A percentile compares a stretch with the other conserved stretches of the same genome.
Conservation (phyloP, 2,113 vertebrate species). For the Vidua chalybeata region DNA sequence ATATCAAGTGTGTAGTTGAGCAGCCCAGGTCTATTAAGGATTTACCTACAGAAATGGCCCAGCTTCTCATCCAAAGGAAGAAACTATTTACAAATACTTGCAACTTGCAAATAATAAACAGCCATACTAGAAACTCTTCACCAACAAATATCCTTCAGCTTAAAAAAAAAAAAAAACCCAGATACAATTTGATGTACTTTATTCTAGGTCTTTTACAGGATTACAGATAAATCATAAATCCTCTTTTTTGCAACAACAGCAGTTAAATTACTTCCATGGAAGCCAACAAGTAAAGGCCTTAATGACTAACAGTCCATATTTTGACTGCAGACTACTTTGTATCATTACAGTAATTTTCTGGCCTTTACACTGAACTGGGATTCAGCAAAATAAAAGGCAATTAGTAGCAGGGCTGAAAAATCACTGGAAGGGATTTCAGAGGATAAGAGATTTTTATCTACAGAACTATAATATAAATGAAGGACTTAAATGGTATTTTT, state of each 20-base stretch:
- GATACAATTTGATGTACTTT: neutral
- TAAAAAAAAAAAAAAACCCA: rapidly evolving
- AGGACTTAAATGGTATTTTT: neutral
- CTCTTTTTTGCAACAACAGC: neutral
- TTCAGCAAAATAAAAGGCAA: neutral
- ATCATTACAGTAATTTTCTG: neutral
- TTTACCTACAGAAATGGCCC: neutral
- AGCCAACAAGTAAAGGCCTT: neutral
- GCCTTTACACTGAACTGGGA: neutral
- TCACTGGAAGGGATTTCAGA: neutral
- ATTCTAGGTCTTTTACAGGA: neutral
- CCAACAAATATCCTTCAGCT: neutral
- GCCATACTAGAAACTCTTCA: neutral
- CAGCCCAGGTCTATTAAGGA: neutral
- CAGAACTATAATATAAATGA: neutral
- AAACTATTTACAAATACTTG: neutral
- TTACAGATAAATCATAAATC: neutral
- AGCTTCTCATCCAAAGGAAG: neutral
- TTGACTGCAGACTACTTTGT: neutral
- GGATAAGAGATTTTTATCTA: neutral
- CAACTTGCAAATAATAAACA: neutral
- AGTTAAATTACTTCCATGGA: neutral
- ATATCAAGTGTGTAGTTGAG: neutral
- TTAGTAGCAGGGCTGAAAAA: neutral
- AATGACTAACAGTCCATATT: neutral